Percentiles rank a stretch among this genome's conserved stretches.
Evolutionary conservation across 1,140 invertebrate species (phyloP).

Genomic region (Drosophila ambigua): DNA sequence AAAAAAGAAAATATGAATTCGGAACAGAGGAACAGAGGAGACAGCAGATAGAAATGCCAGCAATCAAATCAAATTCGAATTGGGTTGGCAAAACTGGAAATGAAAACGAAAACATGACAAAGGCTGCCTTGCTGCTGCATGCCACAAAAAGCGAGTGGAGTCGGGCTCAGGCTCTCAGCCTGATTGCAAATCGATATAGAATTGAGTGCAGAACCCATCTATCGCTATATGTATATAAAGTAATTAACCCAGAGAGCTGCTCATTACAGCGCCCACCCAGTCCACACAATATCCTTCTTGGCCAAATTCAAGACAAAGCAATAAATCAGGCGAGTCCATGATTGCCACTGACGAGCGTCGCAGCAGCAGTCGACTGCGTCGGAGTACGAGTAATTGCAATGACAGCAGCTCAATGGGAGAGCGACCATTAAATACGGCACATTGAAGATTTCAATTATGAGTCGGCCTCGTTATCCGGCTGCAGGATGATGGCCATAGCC

Average conservation of each 20-base stretch:
- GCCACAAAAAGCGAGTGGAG: slow-evolving; percentile 32
- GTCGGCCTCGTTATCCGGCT: slow-evolving; percentile 11
- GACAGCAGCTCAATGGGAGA: slow-evolving; percentile 6
- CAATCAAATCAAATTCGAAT: slow-evolving; percentile 75
- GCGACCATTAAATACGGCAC: slow-evolving; percentile 63
- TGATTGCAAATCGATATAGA: slow-evolving; percentile 71
- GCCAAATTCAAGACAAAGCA: slow-evolving; percentile 45
- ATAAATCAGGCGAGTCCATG: slow-evolving; percentile 53
- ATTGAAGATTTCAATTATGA: slow-evolving; percentile 69
- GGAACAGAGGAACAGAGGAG: not conserved
- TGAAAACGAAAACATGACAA: slow-evolving; percentile 60
- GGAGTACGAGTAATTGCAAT: slow-evolving; percentile 40
- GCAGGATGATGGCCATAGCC: slow-evolving; percentile 3
- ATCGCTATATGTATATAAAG: slow-evolving; percentile 29
- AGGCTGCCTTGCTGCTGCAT: slow-evolving; percentile 18
- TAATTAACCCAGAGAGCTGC: slow-evolving; percentile 55
- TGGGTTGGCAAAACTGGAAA: slow-evolving; percentile 58
- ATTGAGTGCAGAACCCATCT: slow-evolving; percentile 25
- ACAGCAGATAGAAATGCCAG: slow-evolving; percentile 26
- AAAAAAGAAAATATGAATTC: slow-evolving; percentile 21
- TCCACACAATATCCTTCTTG: not conserved
- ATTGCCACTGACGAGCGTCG: slow-evolving; percentile 30
- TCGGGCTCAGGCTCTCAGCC: slow-evolving; percentile 43
- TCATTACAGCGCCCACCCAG: slow-evolving; percentile 16
- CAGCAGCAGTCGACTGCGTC: not conserved